A percentile compares a stretch with the other conserved stretches of the same genome.
Evolutionary conservation across 2,113 vertebrate species (phyloP).

Genomic region (Oryzias celebensis): DNA sequence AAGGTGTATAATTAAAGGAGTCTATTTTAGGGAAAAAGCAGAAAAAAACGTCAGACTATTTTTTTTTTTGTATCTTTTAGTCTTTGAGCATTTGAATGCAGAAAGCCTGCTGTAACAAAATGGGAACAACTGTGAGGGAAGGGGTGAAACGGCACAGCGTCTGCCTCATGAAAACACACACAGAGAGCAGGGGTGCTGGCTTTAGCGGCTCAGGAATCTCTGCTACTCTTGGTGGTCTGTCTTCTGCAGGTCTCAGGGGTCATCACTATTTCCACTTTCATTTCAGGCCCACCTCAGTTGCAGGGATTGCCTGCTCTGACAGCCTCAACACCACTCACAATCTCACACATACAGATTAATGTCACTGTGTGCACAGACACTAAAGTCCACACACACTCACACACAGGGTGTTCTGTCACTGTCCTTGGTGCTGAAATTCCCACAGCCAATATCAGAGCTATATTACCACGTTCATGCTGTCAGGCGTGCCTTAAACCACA

Average conservation of each 20-base stretch:
- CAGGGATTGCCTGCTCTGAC: conserved; percentile 17
- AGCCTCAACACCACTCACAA: conserved; percentile 5
- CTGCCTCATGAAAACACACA: conserved; percentile 8
- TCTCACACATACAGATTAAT: conserved; percentile 7
- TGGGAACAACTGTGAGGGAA: background rate
- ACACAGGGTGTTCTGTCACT: conserved; percentile 15
- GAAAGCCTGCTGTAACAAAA: conserved; percentile 3
- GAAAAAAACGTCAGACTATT: conserved; percentile 1
- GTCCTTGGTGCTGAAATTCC: conserved; percentile 49
- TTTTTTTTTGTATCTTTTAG: background rate
- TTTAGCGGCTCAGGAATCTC: conserved; percentile 46
- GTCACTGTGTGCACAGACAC: conserved; percentile 15
- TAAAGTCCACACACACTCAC: conserved; percentile 2
- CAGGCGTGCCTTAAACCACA: background rate
- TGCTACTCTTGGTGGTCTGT: conserved; percentile 45
- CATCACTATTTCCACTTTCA: conserved; percentile 49
- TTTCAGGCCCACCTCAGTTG: conserved; percentile 26
- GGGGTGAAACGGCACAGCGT: conserved; percentile 1
- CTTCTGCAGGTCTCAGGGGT: conserved; percentile 45
- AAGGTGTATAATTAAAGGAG: background rate
- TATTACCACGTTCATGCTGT: conserved; percentile 16
- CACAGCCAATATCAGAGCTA: conserved; percentile 33
- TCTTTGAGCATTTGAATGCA: background rate
- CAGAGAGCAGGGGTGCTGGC: conserved; percentile 30
- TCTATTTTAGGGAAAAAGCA: background rate